Conservation (phyloP, 30 jellyfish, hydroid and myxozoan genomes). For the Aurelia sp. region DNA sequence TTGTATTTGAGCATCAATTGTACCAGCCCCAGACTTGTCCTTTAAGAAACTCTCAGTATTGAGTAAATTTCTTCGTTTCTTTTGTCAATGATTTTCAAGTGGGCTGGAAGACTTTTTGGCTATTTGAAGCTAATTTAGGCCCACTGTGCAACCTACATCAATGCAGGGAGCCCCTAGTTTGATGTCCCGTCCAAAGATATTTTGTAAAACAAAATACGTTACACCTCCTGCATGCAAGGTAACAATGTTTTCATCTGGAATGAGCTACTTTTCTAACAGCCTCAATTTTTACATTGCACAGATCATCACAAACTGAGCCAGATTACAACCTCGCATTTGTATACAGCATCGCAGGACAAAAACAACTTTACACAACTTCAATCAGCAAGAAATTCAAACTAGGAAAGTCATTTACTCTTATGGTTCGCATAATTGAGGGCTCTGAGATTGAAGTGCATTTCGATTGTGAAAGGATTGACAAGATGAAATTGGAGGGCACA, state of each 20-base stretch:
- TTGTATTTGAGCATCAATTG: too few species aligned
- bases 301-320: not conserved
- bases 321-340: conserved; percentile 22
- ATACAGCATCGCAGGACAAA: conserved; percentile 17
- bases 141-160: too few species aligned
- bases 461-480: conserved; percentile 18
- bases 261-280: too few species aligned
- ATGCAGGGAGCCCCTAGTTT: not conserved
- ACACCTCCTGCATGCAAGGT: too few species aligned
- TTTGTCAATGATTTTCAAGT: too few species aligned
- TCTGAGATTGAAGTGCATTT: conserved; percentile 12
- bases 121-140: too few species aligned
- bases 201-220: not conserved
- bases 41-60: not conserved
- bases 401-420: conserved; percentile 40
- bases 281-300: not conserved
- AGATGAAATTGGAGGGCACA: not conserved
- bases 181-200: not conserved
- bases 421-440: conserved; percentile 25
- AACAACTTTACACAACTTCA: not conserved
- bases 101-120: too few species aligned
- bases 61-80: not conserved
- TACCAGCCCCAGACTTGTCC: too few species aligned
- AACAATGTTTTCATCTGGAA: too few species aligned
- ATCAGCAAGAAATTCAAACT: conserved; percentile 23